Conservation (phyloP, 2,113 vertebrate species). For the Nothocercus julius region DNA sequence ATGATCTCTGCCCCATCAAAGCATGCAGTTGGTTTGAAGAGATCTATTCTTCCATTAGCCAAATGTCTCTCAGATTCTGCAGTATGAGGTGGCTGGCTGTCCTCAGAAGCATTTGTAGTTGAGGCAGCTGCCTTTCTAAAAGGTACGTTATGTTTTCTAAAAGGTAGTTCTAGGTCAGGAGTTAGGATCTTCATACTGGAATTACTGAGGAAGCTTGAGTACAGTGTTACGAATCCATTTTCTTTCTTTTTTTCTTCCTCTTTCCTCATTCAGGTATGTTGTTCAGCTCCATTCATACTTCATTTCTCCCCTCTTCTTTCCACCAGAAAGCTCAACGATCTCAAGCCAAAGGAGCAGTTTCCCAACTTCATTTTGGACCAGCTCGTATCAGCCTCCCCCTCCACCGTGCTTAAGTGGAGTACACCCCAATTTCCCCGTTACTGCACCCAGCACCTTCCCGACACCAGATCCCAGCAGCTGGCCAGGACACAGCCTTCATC, state of each 20-base stretch:
- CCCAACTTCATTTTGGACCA: constrained; percentile 88
- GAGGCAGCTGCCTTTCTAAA: background rate
- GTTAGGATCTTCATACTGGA: background rate
- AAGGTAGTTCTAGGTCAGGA: background rate
- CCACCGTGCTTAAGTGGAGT: constrained; percentile 84
- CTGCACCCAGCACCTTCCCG: constrained; percentile 83
- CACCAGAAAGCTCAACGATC: constrained; percentile 77
- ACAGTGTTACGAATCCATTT: background rate
- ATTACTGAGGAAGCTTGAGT: background rate
- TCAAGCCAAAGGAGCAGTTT: constrained; percentile 87
- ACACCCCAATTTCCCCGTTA: constrained; percentile 88
- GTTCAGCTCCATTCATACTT: background rate
- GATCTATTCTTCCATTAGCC: background rate
- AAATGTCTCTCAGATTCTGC: background rate
- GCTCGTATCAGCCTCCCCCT: constrained; percentile 86
- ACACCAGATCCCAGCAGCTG: constrained; percentile 85
- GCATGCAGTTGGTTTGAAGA: background rate
- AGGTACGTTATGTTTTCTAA: background rate
- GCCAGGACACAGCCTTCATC: constrained; percentile 87
- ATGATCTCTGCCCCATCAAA: background rate
- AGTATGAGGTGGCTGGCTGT: background rate
- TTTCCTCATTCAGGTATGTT: background rate
- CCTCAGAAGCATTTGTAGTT: background rate
- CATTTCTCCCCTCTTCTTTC: constrained; percentile 13
- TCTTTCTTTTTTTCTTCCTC: background rate